These are phyloP conservation scores for Andrena chrysosceles DNA, from an alignment of 2,888 invertebrate species.

Conservation along the genomic window DNA sequence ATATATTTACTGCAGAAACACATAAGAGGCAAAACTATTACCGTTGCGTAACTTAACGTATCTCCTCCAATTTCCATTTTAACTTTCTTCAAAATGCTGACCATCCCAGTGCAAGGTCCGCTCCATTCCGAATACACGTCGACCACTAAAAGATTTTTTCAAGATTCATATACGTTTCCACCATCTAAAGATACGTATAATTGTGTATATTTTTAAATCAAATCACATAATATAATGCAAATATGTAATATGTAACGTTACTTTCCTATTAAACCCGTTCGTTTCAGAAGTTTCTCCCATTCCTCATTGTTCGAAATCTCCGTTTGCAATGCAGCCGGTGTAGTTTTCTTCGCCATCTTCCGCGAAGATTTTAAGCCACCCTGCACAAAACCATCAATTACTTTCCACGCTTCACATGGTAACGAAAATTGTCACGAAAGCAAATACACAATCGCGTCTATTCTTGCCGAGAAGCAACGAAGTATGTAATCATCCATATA, in stretches of 20 bases:
- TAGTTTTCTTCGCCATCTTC: constrained; percentile 91
- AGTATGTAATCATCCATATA: too few species aligned
- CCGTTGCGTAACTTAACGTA: constrained; percentile 92
- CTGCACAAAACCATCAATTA: constrained; percentile 56
- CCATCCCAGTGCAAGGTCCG: constrained; percentile 95
- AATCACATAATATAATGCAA: neutral
- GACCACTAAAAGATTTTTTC: constrained; percentile 87
- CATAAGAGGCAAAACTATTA: constrained; percentile 83
- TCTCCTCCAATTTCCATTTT: constrained; percentile 96
- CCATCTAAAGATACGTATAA: neutral
- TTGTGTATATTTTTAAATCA: neutral
- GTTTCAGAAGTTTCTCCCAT: constrained; percentile 91
- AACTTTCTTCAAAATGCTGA: constrained; percentile 93
- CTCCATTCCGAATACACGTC: constrained; percentile 98
- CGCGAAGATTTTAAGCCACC: constrained; percentile 74
- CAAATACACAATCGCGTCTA: too few species aligned
- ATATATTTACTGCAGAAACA: neutral
- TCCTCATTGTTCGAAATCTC: constrained; percentile 94
- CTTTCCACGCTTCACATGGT: neutral
- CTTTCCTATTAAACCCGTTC: constrained; percentile 89
- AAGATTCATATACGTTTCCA: neutral
- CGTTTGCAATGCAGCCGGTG: constrained; percentile 91
- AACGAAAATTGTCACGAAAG: too few species aligned
- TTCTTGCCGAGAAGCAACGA: too few species aligned
- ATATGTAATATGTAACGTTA: neutral